Evolutionary conservation across 1,140 invertebrate genomes (phyloP), one percentile per base, ranked within the genome.

Genomic region (Micrasema minimum): DNA sequence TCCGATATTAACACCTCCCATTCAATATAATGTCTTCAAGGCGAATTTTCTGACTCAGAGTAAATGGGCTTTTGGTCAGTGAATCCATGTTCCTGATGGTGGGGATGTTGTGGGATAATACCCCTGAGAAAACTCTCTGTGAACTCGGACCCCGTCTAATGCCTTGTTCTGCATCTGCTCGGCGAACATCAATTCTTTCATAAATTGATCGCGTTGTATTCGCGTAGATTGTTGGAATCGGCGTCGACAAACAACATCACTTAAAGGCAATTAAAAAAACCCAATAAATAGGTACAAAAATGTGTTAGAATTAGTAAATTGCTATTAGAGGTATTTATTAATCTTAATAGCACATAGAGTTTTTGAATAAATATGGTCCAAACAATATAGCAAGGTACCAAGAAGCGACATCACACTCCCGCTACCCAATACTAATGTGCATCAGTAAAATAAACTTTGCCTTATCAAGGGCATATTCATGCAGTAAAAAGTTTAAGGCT

Each of bases 61-160:
- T 62, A 26, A 62, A 62, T n/a, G 59, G 59, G 22, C 59, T 62
- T 62, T 62, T 62, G 5, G 59, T 62, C 22, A 62, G 23, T 11
- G 22, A 26, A n/a, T 62, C 59, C 12, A 83, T 79, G 59, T 83
- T 83, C 10, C 80, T 66, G n/a, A 79, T 76, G 10, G 80, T 75
- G 7, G 83, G 83, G 74, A 84, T 82, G 12, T 78, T 80, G 38
- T 83, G 82, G 0, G 83, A 83, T 10, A 84, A 73, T n/a, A 84
- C 81, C 22, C 83, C 83, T 83, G 80, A 0, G 67, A 69, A 38
- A 84, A 85, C 67, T 84, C 83, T 41, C 83, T 75, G 46, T 85
- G 82, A 0, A 85, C 81, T 70, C 82, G 78, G 0, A 85, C 81
- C 11, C 82, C 83, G 70, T 83, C 82, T 18, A 85, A 69, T 10